These are phyloP conservation scores for Anguilla obscura DNA, from an alignment of 2,797 vertebrate genomes.

Conservation along the genomic window DNA sequence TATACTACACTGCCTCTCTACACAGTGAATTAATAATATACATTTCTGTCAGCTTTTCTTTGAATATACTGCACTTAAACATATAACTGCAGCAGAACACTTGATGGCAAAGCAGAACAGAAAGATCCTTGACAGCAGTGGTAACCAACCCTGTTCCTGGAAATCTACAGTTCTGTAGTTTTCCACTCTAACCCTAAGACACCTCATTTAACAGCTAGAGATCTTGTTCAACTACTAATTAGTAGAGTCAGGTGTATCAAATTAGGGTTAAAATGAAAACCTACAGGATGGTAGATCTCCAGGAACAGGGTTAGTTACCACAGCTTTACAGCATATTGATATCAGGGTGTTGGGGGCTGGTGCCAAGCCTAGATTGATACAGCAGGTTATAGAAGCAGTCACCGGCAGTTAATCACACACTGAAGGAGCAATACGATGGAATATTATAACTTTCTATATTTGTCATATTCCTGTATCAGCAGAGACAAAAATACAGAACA, in stretches of 20 bases:
- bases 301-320: too few relatives aligned
- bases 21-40: background rate
- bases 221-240: too few relatives aligned
- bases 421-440: constrained; percentile 28
- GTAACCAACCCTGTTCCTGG: too few relatives aligned
- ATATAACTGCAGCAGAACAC: too few relatives aligned
- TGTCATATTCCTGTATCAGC: constrained; percentile 39
- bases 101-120: too few relatives aligned
- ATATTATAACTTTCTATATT: constrained; percentile 35
- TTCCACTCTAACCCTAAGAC: too few relatives aligned
- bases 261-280: too few relatives aligned
- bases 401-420: constrained; percentile 31
- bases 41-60: background rate
- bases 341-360: constrained; percentile 7
- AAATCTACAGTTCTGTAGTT: too few relatives aligned
- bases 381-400: constrained; percentile 32
- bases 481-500: background rate
- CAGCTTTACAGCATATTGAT: background rate
- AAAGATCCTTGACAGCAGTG: background rate
- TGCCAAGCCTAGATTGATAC: constrained; percentile 29
- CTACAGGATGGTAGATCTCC: too few relatives aligned
- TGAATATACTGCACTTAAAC: background rate
- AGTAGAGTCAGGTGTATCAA: too few relatives aligned
- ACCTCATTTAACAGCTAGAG: too few relatives aligned
- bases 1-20: background rate